Base-by-base conservation (phyloP, 2,888 invertebrate species). In the Lasioglossum figueresi region DNA sequence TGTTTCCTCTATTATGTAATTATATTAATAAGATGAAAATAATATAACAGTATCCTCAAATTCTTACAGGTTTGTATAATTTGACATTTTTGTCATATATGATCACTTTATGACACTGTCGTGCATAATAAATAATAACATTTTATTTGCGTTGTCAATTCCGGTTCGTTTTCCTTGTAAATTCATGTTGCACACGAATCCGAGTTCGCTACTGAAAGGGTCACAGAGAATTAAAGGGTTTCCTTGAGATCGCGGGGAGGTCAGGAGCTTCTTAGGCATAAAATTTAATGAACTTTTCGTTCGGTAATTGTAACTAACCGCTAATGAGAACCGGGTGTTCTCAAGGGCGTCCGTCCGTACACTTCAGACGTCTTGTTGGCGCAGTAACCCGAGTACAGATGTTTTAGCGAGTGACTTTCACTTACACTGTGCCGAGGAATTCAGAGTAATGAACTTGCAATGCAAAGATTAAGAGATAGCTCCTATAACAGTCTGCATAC, bases 261-360 rank as follows among this genome's bases (percentile, higher is more conserved):
- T 77, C 73, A 73, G 48, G 48, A 40, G 27, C 19, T 34, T 52
- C 45, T 59, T 40, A 2, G 23, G 37, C 23, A 16, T 81, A 59
- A 43, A 56, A 73, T 81, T 86, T 79, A 78, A 85, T 73, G 66
- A 81, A 78, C 70, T 73, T 63, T 85, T 63, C 76, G 52, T 79
- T 72, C 43, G 68, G 66, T 73, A 82, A 89, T 70, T 70, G 82
- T 66, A 83, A 79, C 80, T 83, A 83, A 82, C 74, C 80, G 73
- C 84, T 85, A 87, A 89, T 89, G 81, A 89, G 89, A 72, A 81
- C 80, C 76, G 71, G 83, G 72, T 76, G 77, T 70, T 56, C 82
- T 84, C 81, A 76, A 85, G 85, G 75, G 66, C 79, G 79, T 4
- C 76, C 52, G 73, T 73, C 75, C 77, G 77, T 83, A 72, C 70